Conservation (phyloP, 2,113 vertebrate genomes). For the Phylloscopus trochilus region DNA sequence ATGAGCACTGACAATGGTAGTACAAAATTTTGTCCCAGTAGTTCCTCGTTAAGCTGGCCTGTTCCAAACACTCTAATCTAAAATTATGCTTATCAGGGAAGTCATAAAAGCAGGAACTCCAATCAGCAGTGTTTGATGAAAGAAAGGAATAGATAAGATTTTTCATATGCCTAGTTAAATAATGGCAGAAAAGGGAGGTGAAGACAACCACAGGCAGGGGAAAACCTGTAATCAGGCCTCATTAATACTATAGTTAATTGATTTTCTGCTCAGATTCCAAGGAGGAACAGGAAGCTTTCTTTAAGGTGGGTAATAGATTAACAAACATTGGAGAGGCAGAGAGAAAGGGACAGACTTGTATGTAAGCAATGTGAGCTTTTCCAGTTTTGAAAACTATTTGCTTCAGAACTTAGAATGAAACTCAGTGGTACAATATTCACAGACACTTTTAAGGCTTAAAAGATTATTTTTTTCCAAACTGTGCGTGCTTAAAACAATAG, state of each 20-base stretch:
- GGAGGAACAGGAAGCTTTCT: not conserved
- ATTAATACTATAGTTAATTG: constrained; percentile 11
- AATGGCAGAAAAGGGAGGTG: not conserved
- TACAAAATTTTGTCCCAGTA: not conserved
- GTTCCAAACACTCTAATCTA: not conserved
- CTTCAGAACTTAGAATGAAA: not conserved
- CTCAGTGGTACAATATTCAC: not conserved
- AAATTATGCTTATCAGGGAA: not conserved
- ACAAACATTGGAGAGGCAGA: not conserved
- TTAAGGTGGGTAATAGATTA: not conserved
- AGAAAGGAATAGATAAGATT: not conserved
- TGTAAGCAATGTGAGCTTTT: not conserved
- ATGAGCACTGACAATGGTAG: not conserved
- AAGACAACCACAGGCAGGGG: not conserved
- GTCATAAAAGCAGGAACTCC: not conserved
- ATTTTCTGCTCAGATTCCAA: constrained; percentile 1
- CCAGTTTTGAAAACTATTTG: not conserved
- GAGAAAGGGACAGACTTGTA: not conserved
- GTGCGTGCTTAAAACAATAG: not conserved
- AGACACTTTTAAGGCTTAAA: not conserved
- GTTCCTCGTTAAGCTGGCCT: not conserved
- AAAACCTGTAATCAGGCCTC: not conserved
- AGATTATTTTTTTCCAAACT: not conserved
- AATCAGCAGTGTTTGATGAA: not conserved
- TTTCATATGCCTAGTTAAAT: not conserved